Evolutionary conservation across 2,888 invertebrate genomes (phyloP).

Genomic region (Cheilosia vernalis): DNA sequence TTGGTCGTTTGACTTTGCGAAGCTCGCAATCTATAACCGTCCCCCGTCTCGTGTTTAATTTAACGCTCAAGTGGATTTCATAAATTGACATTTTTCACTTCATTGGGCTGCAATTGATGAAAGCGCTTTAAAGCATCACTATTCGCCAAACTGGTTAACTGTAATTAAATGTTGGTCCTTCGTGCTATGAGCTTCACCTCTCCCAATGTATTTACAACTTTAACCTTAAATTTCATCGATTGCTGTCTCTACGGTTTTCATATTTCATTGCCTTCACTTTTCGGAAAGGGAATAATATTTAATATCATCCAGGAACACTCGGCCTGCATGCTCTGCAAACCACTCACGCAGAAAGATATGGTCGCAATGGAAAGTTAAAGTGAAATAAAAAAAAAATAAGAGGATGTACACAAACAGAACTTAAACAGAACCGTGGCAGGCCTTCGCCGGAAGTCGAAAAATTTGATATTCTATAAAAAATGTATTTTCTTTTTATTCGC

Average conservation of each 20-base stretch:
- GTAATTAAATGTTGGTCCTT: conserved; percentile 67
- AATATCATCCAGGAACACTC: conserved; percentile 32
- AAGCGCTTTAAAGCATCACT: conserved; percentile 63
- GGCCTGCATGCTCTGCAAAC: conserved; percentile 16
- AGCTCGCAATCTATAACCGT: neutral
- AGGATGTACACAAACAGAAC: conserved; percentile 37
- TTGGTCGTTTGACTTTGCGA: conserved; percentile 58
- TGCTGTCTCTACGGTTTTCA: conserved; percentile 1
- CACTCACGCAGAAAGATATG: conserved; percentile 32
- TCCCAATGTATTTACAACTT: conserved; percentile 25
- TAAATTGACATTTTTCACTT: conserved; percentile 74
- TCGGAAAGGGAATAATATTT: conserved; percentile 41
- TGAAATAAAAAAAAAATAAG: neutral
- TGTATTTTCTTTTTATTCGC: conserved; percentile 27
- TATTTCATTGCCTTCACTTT: conserved; percentile 19
- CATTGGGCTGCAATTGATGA: conserved; percentile 71
- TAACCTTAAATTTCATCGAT: conserved; percentile 51
- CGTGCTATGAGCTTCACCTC: neutral
- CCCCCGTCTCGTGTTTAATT: conserved; percentile 48
- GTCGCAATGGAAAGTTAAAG: conserved; percentile 27
- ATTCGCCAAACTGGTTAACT: conserved; percentile 57
- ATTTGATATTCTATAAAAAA: conserved; percentile 48
- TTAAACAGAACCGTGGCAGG: conserved; percentile 7
- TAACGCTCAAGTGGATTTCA: conserved; percentile 69
- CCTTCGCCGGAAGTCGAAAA: conserved; percentile 43